Base-by-base conservation (phyloP, 2,888 invertebrate genomes). In the Phengaris alcon region DNA sequence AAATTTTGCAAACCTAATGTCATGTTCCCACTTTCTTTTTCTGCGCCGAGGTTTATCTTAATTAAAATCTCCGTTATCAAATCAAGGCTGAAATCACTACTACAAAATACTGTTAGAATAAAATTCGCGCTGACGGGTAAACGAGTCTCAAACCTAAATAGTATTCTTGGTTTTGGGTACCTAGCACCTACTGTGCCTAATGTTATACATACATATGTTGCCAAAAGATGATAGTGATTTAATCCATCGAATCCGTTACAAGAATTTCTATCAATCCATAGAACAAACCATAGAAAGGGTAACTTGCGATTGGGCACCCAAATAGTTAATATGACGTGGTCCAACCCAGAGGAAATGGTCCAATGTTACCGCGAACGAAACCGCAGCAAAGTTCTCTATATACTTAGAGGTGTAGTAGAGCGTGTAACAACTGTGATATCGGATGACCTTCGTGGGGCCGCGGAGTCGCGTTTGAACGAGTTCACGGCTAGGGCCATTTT, bases 401-500 rank as follows among this genome's bases (percentile, higher is more conserved):
- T 54, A 7, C 10, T 12, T 55, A 64, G 9, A 64, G 6, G 52
- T 72, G 68, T 80, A 78, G 78, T 76, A 76, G 75, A 68, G 70
- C 75, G 74, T 77, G 68, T 75, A 77, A 76, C 78, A 75, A 78
- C 35, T 35, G 77, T 77, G 74, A 68, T 68, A 55, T 55, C 54
- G 74, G 73, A 77, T 82, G 88, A 83, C 90, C 90, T 90, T 89
- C 89, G 79, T 79, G 79, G 84, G 86, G 84, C 86, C 83, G 80
- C 82, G 82, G 79, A 78, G 82, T 82, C 83, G 79, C 80, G 79
- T 77, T 79, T 80, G 76, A 78, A 78, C 77, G 85, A 86, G 91
- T 91, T 92, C 92, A 91, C 85, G 91, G 91, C 84, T 86, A 90
- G 88, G 91, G 90, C 87, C 87, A 84, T 87, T 84, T 88, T 89